Evolutionary conservation across 2,888 invertebrate genomes (phyloP).

Genomic region (Pachymerium ferrugineum): DNA sequence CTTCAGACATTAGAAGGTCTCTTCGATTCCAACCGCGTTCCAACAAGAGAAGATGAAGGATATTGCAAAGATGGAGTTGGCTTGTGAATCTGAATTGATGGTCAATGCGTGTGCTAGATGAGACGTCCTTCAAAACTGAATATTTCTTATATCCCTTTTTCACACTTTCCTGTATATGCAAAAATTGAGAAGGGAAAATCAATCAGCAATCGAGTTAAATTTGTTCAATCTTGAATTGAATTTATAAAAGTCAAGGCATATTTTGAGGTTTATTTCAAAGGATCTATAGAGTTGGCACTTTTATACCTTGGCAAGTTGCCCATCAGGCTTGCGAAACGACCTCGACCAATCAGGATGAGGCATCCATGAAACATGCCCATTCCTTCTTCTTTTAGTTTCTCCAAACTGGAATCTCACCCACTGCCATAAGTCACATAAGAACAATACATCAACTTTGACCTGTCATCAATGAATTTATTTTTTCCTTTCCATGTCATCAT

Average conservation of each 20-base stretch:
- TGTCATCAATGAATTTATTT: constrained; percentile 6
- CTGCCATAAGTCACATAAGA: neutral
- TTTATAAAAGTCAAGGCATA: neutral
- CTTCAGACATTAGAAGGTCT: neutral
- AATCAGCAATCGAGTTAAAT: neutral
- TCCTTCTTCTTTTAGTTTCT: neutral
- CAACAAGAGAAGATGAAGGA: neutral
- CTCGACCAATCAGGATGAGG: neutral
- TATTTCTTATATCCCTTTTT: neutral
- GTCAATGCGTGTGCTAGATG: neutral
- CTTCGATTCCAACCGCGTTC: constrained; percentile 1
- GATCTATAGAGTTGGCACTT: neutral
- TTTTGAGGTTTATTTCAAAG: neutral
- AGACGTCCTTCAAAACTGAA: neutral
- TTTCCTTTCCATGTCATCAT: neutral
- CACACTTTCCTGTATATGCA: neutral
- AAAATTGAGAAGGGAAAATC: neutral
- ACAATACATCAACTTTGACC: constrained; percentile 15
- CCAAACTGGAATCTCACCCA: neutral
- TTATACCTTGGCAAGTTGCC: neutral
- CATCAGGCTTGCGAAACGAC: neutral
- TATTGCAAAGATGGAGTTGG: constrained; percentile 9
- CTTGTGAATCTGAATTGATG: constrained; percentile 15
- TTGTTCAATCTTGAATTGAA: neutral
- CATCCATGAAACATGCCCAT: neutral